Conservation (phyloP, 2,113 vertebrate species). For the Dicentrarchus labrax region DNA sequence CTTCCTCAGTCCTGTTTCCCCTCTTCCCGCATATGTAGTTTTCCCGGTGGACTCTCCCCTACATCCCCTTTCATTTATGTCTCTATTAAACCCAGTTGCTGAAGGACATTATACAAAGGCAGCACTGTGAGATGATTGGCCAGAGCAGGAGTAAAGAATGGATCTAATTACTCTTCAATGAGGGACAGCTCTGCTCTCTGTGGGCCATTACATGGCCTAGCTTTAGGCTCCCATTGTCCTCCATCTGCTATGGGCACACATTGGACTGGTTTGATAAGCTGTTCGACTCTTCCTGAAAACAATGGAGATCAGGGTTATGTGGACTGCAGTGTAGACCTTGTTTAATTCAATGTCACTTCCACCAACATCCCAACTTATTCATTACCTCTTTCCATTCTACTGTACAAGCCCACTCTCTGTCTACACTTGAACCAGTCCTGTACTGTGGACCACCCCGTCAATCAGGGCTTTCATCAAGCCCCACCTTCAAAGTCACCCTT, state of each 20-base stretch:
- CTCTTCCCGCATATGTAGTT: conserved; percentile 15
- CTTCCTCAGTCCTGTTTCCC: conserved; percentile 10
- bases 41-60: conserved; percentile 4
- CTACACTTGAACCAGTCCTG: conserved; percentile 21
- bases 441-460: conserved; percentile 16
- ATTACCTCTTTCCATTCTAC: neutral
- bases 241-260: conserved; percentile 23
- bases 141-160: conserved; percentile 59
- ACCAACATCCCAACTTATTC: conserved; percentile 4
- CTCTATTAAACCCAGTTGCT: conserved; percentile 67
- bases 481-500: conserved; percentile 1
- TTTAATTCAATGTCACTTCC: conserved; percentile 13
- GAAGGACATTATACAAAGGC: conserved; percentile 63
- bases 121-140: conserved; percentile 65
- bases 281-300: conserved; percentile 2
- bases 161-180: conserved; percentile 60
- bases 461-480: conserved; percentile 32
- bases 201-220: conserved; percentile 35
- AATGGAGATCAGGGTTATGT: conserved; percentile 27
- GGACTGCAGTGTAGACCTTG: conserved; percentile 2
- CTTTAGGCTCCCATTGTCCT: conserved; percentile 55
- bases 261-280: conserved; percentile 38
- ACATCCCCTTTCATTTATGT: conserved; percentile 47
- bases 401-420: neutral
- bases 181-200: conserved; percentile 50